Base-by-base conservation (phyloP, 1,140 invertebrate species). In the Periplaneta americana region DNA sequence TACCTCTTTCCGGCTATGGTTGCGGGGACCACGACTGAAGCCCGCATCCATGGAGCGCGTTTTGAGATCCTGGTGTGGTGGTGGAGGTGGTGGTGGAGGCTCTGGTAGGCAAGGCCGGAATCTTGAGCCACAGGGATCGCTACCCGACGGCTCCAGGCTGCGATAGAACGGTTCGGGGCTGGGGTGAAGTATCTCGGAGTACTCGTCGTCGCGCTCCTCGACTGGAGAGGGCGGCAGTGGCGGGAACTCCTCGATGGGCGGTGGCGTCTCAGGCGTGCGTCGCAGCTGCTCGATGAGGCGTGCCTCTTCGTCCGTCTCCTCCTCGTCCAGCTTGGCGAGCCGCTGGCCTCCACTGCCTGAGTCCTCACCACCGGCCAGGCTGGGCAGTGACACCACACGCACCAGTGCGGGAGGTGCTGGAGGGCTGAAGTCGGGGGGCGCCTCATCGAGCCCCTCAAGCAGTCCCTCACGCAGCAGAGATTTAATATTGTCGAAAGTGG, bases 41-140 rank as follows among this genome's bases (percentile, higher is more conserved):
- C 93, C 93, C 6, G 94, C 93, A 85, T 95, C 94, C 92, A 95
- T 95, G 31, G 94, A 95, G 84, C 94, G 90, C 76, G 94, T 95
- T 86, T 95, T 95, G 36, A 95, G 90, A 18, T 85, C 90, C 34
- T 93, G 91, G 89, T 95, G 94, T 34, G 93, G 94, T n/a, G 94
- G 94, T 78, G 94, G 93, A 75, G 91, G 89, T n/a, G 92, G 92
- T 17, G 84, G 82, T 18, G 66, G 74, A 6, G 57, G 82, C 35
- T 83, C 76, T 77, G 83, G 82, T 22, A 84, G 75, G n/a, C n/a
- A n/a, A n/a, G n/a, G n/a, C n/a, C n/a, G n/a, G 66, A 84, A 84
- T 18, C 82, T 82, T 4, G 83, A 82, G 1, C 84, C 85, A 22
- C 83, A 80, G 0, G 85, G 84, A 81, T 86, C 85, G 80, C 83